Percentiles rank a stretch among this genome's conserved stretches.
These are phyloP conservation scores for Drosophila micromelanica DNA, from an alignment of 1,140 invertebrate species.

Conservation along the genomic window DNA sequence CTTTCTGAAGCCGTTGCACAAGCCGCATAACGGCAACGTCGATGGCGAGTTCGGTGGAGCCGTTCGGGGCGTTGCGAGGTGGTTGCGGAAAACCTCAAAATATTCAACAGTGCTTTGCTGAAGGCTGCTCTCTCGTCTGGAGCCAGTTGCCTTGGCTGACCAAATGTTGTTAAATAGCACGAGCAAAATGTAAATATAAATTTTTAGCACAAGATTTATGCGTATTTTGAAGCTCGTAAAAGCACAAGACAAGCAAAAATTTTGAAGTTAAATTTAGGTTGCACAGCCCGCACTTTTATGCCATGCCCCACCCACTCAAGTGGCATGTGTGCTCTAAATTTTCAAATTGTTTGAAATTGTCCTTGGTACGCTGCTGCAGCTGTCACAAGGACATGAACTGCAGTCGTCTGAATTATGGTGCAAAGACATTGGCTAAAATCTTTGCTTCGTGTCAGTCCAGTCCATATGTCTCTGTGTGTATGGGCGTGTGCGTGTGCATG, in stretches of 20 bases:
- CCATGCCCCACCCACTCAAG: conserved; percentile 12
- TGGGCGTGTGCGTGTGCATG: neutral
- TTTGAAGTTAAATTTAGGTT: conserved; percentile 9
- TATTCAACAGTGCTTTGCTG: conserved; percentile 28
- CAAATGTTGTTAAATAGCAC: conserved; percentile 82
- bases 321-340: conserved; percentile 72
- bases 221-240: conserved; percentile 67
- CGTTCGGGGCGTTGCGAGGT: neutral
- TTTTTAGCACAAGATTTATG: conserved; percentile 76
- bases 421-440: conserved; percentile 64
- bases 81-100: conserved; percentile 44
- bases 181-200: conserved; percentile 79
- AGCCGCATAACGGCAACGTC: conserved; percentile 55
- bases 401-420: conserved; percentile 58
- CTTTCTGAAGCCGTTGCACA: conserved; percentile 54
- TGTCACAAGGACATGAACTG: conserved; percentile 72
- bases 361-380: conserved; percentile 59
- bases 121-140: neutral
- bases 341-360: conserved; percentile 75
- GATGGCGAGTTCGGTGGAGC: neutral
- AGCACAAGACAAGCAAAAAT: conserved; percentile 30
- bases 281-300: neutral
- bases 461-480: conserved; percentile 15
- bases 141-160: conserved; percentile 36
- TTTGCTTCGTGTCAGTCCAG: conserved; percentile 20